Conservation (phyloP, 2,113 vertebrate genomes). For the Protobothrops mucrosquamatus region DNA sequence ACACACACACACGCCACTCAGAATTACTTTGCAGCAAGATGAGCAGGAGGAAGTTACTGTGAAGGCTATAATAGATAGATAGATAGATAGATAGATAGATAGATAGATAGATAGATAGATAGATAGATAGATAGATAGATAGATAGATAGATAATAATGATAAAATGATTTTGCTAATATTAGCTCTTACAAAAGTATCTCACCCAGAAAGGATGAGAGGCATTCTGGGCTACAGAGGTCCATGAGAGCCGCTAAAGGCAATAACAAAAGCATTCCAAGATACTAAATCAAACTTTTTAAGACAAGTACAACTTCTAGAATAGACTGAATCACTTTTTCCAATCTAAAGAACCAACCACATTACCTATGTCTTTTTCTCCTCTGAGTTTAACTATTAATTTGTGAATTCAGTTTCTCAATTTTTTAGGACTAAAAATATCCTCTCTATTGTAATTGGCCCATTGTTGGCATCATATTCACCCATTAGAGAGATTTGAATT, state of each 20-base stretch:
- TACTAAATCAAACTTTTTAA: not conserved
- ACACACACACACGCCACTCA: not conserved
- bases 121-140: too few species aligned
- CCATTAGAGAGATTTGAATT: not conserved
- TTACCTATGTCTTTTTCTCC: not conserved
- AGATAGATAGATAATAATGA: too few species aligned
- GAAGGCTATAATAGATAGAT: too few species aligned
- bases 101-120: too few species aligned
- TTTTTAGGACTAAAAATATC: not conserved
- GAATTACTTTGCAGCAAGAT: too few species aligned
- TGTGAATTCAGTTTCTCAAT: not conserved
- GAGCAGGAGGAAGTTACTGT: too few species aligned
- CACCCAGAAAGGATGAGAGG: not conserved
- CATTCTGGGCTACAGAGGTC: not conserved
- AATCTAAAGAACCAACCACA: not conserved
- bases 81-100: too few species aligned
- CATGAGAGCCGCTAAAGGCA: not conserved
- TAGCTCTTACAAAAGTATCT: not conserved
- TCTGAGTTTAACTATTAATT: not conserved
- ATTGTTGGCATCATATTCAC: not conserved
- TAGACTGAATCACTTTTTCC: not conserved
- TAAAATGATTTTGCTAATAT: too few species aligned
- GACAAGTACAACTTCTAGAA: not conserved
- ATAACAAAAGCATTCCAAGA: not conserved
- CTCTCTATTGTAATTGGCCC: not conserved